These are phyloP conservation scores for Cyanoramphus novaezelandiae DNA, from an alignment of 2,113 vertebrate genomes.

Conservation along the genomic window DNA sequence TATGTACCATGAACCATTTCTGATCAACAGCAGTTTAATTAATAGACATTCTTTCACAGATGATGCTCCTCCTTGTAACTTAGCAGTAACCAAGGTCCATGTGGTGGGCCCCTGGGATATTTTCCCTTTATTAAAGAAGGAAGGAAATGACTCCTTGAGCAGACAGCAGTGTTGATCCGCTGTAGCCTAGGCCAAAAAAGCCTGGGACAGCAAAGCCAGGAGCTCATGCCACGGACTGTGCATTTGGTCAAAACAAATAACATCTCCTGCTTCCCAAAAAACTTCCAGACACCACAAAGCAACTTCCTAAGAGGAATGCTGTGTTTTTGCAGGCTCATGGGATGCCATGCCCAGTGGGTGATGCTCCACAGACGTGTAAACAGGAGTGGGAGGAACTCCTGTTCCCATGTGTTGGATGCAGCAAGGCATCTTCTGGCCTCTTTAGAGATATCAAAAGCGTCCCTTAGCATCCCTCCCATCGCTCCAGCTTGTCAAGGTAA, in stretches of 20 bases:
- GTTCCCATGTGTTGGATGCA: accelerated
- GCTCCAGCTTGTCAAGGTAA: not conserved
- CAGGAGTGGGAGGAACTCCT: accelerated
- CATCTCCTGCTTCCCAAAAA: not conserved
- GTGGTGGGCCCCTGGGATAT: not conserved
- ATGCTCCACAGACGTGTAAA: not conserved
- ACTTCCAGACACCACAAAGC: not conserved
- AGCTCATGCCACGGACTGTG: not conserved
- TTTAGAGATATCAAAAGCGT: accelerated
- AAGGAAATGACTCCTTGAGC: accelerated
- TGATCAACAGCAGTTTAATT: not conserved
- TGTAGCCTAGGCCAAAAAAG: accelerated
- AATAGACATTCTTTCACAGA: not conserved
- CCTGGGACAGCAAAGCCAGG: not conserved
- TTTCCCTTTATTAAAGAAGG: not conserved
- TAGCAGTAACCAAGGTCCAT: not conserved
- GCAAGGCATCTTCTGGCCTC: accelerated
- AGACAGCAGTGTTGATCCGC: accelerated
- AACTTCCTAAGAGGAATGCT: not conserved
- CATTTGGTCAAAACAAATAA: not conserved
- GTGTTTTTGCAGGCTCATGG: accelerated
- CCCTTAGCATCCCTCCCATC: not conserved
- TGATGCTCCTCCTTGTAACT: not conserved
- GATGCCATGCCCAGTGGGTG: not conserved
- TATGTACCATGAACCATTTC: accelerated